Percentiles rank a stretch among this genome's conserved stretches.
Conservation (phyloP, 2,113 vertebrate genomes). For the Rhadina sibilatrix region DNA sequence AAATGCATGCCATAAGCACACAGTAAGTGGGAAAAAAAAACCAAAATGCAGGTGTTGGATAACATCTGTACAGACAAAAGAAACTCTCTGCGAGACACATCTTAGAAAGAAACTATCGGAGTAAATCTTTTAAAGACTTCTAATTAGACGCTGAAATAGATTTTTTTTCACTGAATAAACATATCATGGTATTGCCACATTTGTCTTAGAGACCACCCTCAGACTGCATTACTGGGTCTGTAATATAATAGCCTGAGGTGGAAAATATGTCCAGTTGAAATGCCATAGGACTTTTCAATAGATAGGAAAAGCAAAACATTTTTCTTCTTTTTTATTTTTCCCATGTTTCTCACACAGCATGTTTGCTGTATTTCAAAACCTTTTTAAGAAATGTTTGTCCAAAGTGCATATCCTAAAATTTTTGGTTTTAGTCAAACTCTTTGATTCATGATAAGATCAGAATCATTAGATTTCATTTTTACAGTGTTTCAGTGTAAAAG, state of each 20-base stretch:
- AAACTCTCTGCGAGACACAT: background rate
- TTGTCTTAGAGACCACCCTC: slow-evolving; percentile 74
- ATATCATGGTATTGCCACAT: slow-evolving; percentile 58
- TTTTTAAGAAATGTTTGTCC: background rate
- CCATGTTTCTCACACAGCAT: background rate
- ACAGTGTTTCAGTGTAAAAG: background rate
- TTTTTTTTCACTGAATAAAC: slow-evolving; percentile 73
- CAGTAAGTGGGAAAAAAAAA: slow-evolving; percentile 45
- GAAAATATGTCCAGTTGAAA: slow-evolving; percentile 47
- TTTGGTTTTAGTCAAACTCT: background rate
- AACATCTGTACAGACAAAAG: slow-evolving; percentile 62
- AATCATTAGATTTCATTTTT: slow-evolving; percentile 13
- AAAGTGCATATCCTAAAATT: background rate
- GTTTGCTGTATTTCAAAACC: background rate
- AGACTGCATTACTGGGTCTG: slow-evolving; percentile 37
- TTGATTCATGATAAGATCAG: background rate
- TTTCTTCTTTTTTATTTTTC: background rate
- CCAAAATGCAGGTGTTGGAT: slow-evolving; percentile 47
- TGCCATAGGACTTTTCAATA: slow-evolving; percentile 3
- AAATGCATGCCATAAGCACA: slow-evolving; percentile 27
- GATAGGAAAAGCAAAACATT: background rate
- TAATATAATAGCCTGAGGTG: slow-evolving; percentile 47
- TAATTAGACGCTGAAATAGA: slow-evolving; percentile 70
- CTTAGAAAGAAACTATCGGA: slow-evolving; percentile 45
- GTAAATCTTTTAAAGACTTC: slow-evolving; percentile 67